These are phyloP conservation scores for Scylla paramamosain DNA, from an alignment of 1,140 invertebrate species.

Conservation along the genomic window DNA sequence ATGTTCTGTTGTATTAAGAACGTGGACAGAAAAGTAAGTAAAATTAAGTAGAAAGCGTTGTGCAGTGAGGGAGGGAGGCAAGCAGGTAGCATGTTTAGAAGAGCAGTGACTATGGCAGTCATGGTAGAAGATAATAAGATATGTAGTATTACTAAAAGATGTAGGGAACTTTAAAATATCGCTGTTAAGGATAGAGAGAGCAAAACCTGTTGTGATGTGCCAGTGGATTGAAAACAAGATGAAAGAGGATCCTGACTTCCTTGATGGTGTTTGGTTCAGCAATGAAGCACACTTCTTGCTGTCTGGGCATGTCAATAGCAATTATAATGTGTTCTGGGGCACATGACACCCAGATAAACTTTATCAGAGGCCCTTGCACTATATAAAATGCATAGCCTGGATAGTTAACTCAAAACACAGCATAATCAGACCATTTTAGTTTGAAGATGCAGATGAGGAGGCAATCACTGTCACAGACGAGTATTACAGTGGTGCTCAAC, in stretches of 20 bases:
- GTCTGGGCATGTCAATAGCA: constrained; percentile 43
- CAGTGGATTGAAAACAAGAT: neutral
- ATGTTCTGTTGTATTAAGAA: too few relatives aligned
- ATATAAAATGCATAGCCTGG: constrained; percentile 27
- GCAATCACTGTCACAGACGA: constrained; percentile 30
- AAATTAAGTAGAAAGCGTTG: too few relatives aligned
- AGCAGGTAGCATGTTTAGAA: too few relatives aligned
- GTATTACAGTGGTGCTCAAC: constrained; percentile 39
- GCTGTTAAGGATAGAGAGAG: too few relatives aligned
- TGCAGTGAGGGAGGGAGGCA: too few relatives aligned
- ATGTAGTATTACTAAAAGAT: too few relatives aligned
- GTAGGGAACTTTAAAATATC: too few relatives aligned
- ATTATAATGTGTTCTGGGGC: constrained; percentile 44
- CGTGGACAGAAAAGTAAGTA: too few relatives aligned
- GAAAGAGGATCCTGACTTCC: neutral
- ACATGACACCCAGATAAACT: constrained; percentile 19
- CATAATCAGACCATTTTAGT: constrained; percentile 1
- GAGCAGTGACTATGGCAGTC: too few relatives aligned
- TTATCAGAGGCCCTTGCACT: constrained; percentile 52
- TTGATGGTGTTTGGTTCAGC: constrained; percentile 40
- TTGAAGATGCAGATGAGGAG: neutral
- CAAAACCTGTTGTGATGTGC: neutral
- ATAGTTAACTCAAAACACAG: neutral
- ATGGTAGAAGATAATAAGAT: too few relatives aligned
- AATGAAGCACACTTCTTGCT: constrained; percentile 48